Percentiles rank a stretch among this genome's conserved stretches.
These are phyloP conservation scores for Trachurus trachurus DNA, from an alignment of 2,797 vertebrate genomes.

Conservation along the genomic window DNA sequence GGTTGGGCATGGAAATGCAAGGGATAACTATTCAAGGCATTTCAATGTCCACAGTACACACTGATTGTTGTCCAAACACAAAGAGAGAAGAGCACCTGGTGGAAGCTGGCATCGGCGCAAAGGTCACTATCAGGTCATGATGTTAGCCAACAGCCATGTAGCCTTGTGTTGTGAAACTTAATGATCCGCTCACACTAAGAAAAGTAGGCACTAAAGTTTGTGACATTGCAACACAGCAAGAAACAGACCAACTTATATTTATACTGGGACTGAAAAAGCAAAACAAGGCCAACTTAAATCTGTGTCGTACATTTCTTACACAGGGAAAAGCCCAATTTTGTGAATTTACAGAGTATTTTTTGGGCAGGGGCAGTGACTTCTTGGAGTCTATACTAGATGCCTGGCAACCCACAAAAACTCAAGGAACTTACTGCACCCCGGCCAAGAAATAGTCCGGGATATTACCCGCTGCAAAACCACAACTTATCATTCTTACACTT, in stretches of 20 bases:
- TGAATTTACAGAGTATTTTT: background rate
- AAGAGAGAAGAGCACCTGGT: constrained; percentile 41
- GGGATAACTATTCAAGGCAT: background rate
- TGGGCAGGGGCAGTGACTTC: background rate
- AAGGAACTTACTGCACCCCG: background rate
- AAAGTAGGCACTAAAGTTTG: background rate
- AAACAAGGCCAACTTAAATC: background rate
- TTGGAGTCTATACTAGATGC: background rate
- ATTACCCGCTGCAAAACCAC: background rate
- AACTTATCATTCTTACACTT: background rate
- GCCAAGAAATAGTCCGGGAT: background rate
- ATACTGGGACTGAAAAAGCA: constrained; percentile 3
- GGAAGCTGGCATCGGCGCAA: constrained; percentile 22
- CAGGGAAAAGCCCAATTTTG: background rate
- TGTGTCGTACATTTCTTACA: background rate
- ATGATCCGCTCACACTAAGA: background rate
- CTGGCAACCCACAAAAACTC: background rate
- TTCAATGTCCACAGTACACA: constrained; percentile 12
- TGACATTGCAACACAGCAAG: too few species aligned
- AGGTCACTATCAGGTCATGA: constrained; percentile 47
- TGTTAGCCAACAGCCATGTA: background rate
- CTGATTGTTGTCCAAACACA: constrained; percentile 53
- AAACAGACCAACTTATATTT: background rate
- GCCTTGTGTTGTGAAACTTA: background rate
- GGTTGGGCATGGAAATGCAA: constrained; percentile 6